Conservation (phyloP, 2,113 vertebrate genomes). For the Tamias sibiricus region DNA sequence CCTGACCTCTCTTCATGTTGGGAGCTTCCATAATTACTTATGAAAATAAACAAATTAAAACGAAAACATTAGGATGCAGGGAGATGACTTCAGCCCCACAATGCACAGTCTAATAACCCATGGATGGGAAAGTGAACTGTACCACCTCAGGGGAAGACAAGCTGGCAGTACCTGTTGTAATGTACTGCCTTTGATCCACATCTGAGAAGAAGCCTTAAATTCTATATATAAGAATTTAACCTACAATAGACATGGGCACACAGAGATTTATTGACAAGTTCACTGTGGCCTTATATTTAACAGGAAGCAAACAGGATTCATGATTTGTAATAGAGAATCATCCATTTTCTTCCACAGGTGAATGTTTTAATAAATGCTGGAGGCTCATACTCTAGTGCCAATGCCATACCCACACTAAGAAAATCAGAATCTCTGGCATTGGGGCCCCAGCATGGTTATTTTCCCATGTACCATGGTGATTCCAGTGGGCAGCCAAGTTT, state of each 20-base stretch:
- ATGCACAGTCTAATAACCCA: neutral
- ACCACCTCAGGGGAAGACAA: neutral
- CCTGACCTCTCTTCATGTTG: neutral
- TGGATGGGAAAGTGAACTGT: neutral
- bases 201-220: neutral
- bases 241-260: neutral
- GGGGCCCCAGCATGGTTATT: neutral
- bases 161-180: neutral
- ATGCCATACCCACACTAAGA: neutral
- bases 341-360: neutral
- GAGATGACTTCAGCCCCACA: neutral
- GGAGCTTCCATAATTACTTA: constrained; percentile 16
- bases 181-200: neutral
- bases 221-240: neutral
- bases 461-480: neutral
- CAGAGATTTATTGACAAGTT: neutral
- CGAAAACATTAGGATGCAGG: neutral
- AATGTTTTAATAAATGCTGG: neutral
- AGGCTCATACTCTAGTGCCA: neutral
- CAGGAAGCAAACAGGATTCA: constrained; percentile 2
- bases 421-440: neutral
- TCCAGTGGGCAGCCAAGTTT: neutral
- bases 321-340: neutral
- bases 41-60: neutral
- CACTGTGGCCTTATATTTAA: neutral